Evolutionary conservation across 1,140 invertebrate species (phyloP), one percentile per base, ranked within the genome.

Genomic region (Listronotus bonariensis): DNA sequence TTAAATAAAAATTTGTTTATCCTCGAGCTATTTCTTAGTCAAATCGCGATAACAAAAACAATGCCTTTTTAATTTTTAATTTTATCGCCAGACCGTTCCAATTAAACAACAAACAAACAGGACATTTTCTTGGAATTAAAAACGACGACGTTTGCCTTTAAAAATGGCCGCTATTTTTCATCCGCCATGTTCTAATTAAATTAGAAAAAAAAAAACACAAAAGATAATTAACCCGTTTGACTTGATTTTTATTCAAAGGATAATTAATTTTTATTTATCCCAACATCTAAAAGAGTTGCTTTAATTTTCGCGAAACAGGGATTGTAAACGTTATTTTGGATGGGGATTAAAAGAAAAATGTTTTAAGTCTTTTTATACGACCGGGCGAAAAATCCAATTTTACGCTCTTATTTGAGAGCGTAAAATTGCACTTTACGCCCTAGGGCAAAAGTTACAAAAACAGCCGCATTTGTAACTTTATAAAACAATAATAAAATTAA

Each of bases 211-310:
- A 65, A 65, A 59, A 38, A 66, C 40, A 66, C 56, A 66, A 66
- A 66, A 66, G 55, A 59, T 66, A 66, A 66, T 66, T 66, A 66
- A 66, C 64, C 64, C 64, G 64, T 66, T 66, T 66, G 56, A 66
- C 64, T 66, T 60, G 64, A 66, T 60, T 59, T 58, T 59, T 55
- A 66, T 66, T 66, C 64, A 66, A 66, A 66, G 56, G 48, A 40
- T 60, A 66, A 66, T 66, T 66, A 66, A 66, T 66, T 66, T 49
- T 66, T 66, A 66, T 66, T 66, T 66, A 60, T 60, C 64, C 46
- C 11, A 54, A 38, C 52, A 54, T 54, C 52, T 54, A 54, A 54
- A 54, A 54, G 52, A 54, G 52, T 54, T 54, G 52, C 52, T 34
- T 14, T 49, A 15, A 49, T 49, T 26, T 49, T 26, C 10, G 20